Base-by-base conservation (phyloP, 1,140 invertebrate species). In the Latrodectus geometricus region DNA sequence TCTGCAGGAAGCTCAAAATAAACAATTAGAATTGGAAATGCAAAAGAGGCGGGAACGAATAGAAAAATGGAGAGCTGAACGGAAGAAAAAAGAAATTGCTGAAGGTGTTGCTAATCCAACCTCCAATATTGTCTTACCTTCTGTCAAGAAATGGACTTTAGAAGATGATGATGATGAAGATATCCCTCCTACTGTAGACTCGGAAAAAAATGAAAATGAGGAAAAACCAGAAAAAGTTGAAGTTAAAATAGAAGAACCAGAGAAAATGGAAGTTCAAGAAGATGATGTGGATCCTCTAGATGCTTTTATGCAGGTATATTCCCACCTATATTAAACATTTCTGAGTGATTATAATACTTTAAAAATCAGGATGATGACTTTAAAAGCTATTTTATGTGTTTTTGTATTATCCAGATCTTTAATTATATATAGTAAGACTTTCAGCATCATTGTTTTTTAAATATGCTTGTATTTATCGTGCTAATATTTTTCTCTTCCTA, bases 261-360 rank as follows among this genome's bases (percentile, higher is more conserved):
- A 90, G 91, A 91, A 96, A 87, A 97, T 98, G 91, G 94, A 97
- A 74, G 97, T 99, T 93, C 77, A 69, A 5, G 90, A 91, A 81
- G 91, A 97, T 88, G 97, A 98, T 91, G 94, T 98, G 73, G 98
- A 99, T 93, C 97, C 98, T 15, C 92, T 99, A 9, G 97, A 99
- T 94, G 97, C 97, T 9, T 99, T 96, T 90, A 99, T 99, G 98
- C 94, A 95, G 90, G 96, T 92, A 93, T 88, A 84, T 35, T 65
- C 12, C 2, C 3, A 65, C 61, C 1, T 65, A 4, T 2, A 15
- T 69, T 69, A 20, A 11, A 2, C 8, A 69, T 4, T n/a, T 69
- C 35, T 35, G 35, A 35, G 35, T 1, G 5, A 35, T 35, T 35
- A 35, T 35, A 5, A 69, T 69, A 23, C 12, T 69, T 69, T 69